phyloP scores from a whole-genome alignment of 2,888 invertebrate genomes.

The Tethea ocularis region DNA sequence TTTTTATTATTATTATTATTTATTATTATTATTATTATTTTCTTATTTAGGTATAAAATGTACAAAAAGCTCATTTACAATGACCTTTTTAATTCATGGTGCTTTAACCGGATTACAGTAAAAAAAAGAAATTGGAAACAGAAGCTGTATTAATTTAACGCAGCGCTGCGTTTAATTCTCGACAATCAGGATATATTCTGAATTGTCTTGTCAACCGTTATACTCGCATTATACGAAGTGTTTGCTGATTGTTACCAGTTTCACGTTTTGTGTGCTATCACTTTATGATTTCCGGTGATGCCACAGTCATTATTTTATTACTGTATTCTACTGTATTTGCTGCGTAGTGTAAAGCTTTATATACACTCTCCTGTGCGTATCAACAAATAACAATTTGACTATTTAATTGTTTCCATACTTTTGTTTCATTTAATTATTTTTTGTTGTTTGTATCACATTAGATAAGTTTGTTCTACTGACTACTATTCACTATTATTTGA shows the following conservation, averaged over 20 bases:
- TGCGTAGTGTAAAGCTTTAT: background rate
- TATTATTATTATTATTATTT: too few species aligned
- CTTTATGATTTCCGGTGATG: constrained; percentile 64
- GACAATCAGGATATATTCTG: constrained; percentile 24
- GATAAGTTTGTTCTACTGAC: too few species aligned
- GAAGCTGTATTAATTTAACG: constrained; percentile 6
- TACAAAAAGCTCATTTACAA: background rate
- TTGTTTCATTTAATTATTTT: background rate
- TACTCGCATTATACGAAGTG: constrained; percentile 16
- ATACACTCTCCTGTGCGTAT: background rate
- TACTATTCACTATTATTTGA: too few species aligned
- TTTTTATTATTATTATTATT: too few species aligned
- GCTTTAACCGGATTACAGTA: background rate
- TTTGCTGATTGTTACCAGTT: constrained; percentile 37
- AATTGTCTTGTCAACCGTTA: constrained; percentile 28
- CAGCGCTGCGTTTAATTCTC: constrained; percentile 14
- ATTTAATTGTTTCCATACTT: background rate
- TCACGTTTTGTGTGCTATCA: constrained; percentile 35
- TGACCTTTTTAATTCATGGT: background rate
- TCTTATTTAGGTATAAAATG: too few species aligned
- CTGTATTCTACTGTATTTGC: constrained; percentile 28
- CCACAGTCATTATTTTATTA: constrained; percentile 52
- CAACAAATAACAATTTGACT: background rate
- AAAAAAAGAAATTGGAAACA: constrained; percentile 3
- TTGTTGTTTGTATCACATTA: background rate